Evolutionary conservation across 2,888 invertebrate species (phyloP).

Genomic region (Parapristionchus giblindavisi): DNA sequence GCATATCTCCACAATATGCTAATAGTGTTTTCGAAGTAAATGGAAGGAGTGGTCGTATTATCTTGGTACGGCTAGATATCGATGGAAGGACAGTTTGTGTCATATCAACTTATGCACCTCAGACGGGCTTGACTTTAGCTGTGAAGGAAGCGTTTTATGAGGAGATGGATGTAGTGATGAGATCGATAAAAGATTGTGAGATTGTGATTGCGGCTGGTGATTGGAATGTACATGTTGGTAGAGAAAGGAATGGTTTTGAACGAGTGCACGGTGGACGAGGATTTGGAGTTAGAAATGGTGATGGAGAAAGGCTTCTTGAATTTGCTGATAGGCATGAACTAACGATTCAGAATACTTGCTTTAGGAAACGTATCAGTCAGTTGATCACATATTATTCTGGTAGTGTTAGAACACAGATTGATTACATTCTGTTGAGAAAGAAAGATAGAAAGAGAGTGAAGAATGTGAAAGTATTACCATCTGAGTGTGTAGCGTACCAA

Average conservation of each 20-base stretch:
- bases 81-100: background rate
- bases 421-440: slow-evolving; percentile 6
- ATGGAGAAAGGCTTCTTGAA: slow-evolving; percentile 4
- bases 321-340: slow-evolving; percentile 2
- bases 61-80: background rate
- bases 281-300: slow-evolving; percentile 1
- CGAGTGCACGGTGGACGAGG: slow-evolving; percentile 3
- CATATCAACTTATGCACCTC: slow-evolving; percentile 4
- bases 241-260: background rate
- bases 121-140: background rate
- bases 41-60: background rate
- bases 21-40: background rate
- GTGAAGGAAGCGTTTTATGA: slow-evolving; percentile 5
- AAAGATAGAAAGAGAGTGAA: slow-evolving; percentile 9
- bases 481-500: background rate
- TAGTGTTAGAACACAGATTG: background rate
- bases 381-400: slow-evolving; percentile 20
- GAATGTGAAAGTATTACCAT: slow-evolving; percentile 15
- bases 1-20: background rate
- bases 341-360: background rate
- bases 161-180: background rate
- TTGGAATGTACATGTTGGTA: slow-evolving; percentile 27
- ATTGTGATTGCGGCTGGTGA: background rate
- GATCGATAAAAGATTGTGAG: background rate
- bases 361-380: slow-evolving; percentile 3